phyloP scores from a whole-genome alignment of 2,888 invertebrate genomes.

The Platerodrilus igneus region DNA sequence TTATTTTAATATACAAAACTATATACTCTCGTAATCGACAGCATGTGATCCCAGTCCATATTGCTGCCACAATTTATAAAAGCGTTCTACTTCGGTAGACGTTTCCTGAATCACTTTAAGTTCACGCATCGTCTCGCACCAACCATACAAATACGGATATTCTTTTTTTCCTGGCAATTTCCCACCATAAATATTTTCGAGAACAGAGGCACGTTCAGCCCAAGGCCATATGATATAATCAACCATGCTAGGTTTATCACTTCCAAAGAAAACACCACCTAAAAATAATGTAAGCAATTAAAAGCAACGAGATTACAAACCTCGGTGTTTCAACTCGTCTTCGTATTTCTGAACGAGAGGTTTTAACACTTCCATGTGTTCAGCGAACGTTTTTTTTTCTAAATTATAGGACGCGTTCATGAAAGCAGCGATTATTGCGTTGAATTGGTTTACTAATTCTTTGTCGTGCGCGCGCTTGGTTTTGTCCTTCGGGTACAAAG shows the following conservation, averaged over 20 bases:
- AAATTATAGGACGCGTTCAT: not conserved
- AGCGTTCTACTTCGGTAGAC: too few relatives aligned
- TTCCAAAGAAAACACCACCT: conserved; percentile 11
- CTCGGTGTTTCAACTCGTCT: conserved; percentile 2
- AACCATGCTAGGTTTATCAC: conserved; percentile 10
- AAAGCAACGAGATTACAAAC: not conserved
- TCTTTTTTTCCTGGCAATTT: conserved; percentile 22
- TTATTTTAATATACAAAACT: too few relatives aligned
- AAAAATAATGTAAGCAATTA: not conserved
- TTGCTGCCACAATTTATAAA: too few relatives aligned
- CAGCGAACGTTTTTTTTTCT: not conserved
- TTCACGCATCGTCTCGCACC: conserved; percentile 11
- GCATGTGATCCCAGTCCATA: not conserved
- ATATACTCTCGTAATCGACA: conserved; percentile 9
- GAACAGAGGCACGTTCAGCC: conserved; percentile 40
- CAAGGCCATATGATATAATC: conserved; percentile 45
- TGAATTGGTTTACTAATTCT: conserved; percentile 37
- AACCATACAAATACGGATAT: conserved; percentile 8
- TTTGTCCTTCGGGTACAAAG: conserved; percentile 49
- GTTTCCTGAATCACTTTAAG: conserved; percentile 2
- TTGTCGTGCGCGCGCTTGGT: conserved; percentile 36
- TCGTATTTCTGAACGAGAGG: not conserved
- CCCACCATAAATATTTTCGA: conserved; percentile 31
- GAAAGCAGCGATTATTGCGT: conserved; percentile 6
- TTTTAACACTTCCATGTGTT: not conserved